Conservation (phyloP, 2,888 invertebrate genomes). For the Caenorhabditis sp. region DNA sequence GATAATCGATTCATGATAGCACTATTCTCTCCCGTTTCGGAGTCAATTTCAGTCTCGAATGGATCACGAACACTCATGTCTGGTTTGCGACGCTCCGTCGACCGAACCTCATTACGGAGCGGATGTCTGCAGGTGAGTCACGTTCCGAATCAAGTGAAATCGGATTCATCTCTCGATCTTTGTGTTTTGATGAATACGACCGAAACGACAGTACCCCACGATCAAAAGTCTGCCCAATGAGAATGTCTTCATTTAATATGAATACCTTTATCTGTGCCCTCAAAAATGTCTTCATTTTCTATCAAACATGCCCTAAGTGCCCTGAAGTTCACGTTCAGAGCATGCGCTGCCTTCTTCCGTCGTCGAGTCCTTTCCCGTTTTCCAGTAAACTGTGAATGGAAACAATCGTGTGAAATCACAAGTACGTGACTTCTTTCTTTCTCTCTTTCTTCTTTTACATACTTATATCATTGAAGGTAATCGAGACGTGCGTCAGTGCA, state of each 20-base stretch:
- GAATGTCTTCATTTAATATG: no score
- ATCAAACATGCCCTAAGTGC: no score
- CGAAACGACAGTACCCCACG: no score
- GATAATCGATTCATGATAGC: conserved; percentile 30
- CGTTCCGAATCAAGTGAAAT: not conserved
- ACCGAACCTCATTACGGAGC: conserved; percentile 51
- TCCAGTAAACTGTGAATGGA: conserved; percentile 21
- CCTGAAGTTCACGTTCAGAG: no score
- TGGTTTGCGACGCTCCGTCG: conserved; percentile 21
- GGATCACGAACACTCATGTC: conserved; percentile 7
- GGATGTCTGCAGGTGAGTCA: conserved; percentile 41
- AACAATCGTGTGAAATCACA: conserved; percentile 23
- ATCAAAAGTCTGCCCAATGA: no score
- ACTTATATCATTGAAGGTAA: conserved; percentile 23
- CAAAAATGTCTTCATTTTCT: not conserved
- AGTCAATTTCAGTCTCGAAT: not conserved
- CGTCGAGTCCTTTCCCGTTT: conserved; percentile 39
- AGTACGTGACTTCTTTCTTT: conserved; percentile 10
- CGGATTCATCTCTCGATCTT: conserved; percentile 23
- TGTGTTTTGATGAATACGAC: no score
- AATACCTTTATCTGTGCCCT: no score
- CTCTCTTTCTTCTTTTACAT: not conserved
- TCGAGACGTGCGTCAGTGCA: conserved; percentile 33
- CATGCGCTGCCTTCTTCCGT: conserved; percentile 49
- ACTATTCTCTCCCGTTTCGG: conserved; percentile 8